Conservation (phyloP, 2,797 vertebrate genomes). For the Mastacembelus armatus region DNA sequence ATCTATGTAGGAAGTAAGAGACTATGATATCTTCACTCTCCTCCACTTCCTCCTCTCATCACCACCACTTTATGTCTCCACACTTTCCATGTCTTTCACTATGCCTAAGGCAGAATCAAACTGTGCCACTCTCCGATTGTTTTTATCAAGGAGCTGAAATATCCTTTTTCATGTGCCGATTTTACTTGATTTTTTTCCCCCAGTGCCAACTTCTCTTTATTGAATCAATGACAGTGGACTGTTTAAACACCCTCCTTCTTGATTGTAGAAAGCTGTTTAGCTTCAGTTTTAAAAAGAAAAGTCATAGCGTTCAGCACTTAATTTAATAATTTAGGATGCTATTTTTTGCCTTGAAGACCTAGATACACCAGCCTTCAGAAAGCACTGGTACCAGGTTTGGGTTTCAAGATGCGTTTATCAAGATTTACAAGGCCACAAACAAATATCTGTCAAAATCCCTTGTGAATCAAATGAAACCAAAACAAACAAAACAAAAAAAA, state of each 20-base stretch:
- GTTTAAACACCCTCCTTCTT: constrained; percentile 22
- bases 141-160: constrained; percentile 33
- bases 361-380: constrained; percentile 43
- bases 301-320: constrained; percentile 29
- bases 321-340: constrained; percentile 45
- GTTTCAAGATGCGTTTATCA: constrained; percentile 14
- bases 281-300: constrained; percentile 41
- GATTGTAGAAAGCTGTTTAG: too few relatives aligned
- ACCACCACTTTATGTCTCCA: constrained; percentile 21
- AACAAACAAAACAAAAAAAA: not conserved
- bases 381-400: constrained; percentile 29
- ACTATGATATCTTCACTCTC: constrained; percentile 65
- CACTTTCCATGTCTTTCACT: constrained; percentile 25
- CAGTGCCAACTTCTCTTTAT: constrained; percentile 37
- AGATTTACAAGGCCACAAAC: not conserved
- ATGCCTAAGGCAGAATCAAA: constrained; percentile 70
- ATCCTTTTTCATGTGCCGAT: constrained; percentile 21
- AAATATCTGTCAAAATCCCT: not conserved
- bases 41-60: constrained; percentile 53
- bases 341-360: constrained; percentile 49
- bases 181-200: constrained; percentile 1
- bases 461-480: not conserved
- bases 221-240: constrained; percentile 29
- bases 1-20: constrained; percentile 61
- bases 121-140: constrained; percentile 47